Conservation (phyloP, 2,797 vertebrate species). For the Zalophus californianus region DNA sequence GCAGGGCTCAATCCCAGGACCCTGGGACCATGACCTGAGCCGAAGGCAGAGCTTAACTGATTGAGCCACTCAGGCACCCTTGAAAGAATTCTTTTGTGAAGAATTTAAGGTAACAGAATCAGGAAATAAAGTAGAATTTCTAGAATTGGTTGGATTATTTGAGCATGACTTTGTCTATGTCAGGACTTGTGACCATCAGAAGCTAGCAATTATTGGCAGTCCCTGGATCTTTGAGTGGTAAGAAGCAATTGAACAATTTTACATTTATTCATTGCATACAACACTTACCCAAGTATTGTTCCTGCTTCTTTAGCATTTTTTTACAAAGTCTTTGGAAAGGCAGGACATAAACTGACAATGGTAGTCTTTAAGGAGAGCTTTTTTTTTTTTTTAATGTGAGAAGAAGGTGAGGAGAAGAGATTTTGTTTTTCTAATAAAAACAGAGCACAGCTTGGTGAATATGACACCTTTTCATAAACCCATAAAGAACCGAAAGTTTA, state of each 20-base stretch:
- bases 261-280: neutral
- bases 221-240: neutral
- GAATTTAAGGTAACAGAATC: neutral
- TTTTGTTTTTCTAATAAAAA: constrained; percentile 53
- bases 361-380: neutral
- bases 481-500: constrained; percentile 56
- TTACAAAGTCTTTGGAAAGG: neutral
- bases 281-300: neutral
- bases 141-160: neutral
- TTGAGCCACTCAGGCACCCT: neutral
- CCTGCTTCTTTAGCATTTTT: neutral
- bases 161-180: neutral
- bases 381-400: neutral
- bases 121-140: neutral
- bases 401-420: neutral
- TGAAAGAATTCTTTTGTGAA: neutral
- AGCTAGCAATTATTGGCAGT: neutral
- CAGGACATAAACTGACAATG: neutral
- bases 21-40: neutral
- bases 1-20: neutral
- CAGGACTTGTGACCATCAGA: neutral
- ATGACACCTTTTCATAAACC: constrained; percentile 55
- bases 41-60: neutral
- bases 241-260: neutral
- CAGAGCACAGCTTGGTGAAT: neutral